Evolutionary conservation across 2,113 vertebrate genomes (phyloP).

Genomic region (Atlantisia rogersi): DNA sequence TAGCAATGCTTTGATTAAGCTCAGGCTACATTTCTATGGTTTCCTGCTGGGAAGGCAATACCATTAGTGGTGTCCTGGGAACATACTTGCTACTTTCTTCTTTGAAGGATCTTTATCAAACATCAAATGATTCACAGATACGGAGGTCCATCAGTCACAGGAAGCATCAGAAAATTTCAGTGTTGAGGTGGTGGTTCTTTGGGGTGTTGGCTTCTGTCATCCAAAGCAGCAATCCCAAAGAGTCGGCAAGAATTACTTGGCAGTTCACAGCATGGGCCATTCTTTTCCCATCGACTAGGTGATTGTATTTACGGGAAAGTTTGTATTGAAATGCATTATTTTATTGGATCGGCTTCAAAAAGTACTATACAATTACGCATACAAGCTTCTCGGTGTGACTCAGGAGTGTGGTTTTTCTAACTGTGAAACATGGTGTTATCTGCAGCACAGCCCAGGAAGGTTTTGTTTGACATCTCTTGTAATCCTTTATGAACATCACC

Average conservation of each 20-base stretch:
- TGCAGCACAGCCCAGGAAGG: not conserved
- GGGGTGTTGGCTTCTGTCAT: not conserved
- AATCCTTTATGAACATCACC: conserved; percentile 20
- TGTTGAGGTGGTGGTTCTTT: not conserved
- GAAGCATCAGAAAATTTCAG: not conserved
- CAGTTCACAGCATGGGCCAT: not conserved
- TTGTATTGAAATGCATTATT: conserved; percentile 9
- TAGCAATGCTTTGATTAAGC: not conserved
- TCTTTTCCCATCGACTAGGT: not conserved
- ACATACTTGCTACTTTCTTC: not conserved
- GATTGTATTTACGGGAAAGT: not conserved
- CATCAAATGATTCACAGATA: not conserved
- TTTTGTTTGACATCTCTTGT: conserved; percentile 45
- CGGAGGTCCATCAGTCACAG: not conserved
- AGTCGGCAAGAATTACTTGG: not conserved
- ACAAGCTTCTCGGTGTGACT: not conserved
- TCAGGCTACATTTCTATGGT: not conserved
- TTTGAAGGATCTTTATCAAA: not conserved
- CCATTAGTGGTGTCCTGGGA: not conserved
- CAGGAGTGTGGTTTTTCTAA: not conserved
- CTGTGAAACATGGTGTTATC: not conserved
- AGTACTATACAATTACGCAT: not conserved
- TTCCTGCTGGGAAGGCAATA: not conserved
- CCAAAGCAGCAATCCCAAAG: not conserved
- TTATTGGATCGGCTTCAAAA: conserved; percentile 36